These are phyloP conservation scores for Dendrolimus punctatus DNA, from an alignment of 1,140 invertebrate species.

Conservation along the genomic window DNA sequence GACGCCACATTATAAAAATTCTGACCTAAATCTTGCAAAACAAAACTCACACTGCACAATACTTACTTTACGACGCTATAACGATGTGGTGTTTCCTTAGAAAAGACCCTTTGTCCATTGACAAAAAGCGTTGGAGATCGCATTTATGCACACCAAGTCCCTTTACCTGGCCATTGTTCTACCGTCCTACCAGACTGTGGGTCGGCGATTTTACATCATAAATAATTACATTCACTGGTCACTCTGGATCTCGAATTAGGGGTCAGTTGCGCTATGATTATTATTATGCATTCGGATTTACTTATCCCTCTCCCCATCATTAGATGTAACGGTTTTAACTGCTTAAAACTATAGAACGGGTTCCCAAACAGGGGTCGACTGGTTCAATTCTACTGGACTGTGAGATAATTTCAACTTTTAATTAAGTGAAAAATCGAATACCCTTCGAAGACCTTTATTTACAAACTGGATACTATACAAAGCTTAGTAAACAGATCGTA, in stretches of 20 bases:
- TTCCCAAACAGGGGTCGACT: slow-evolving; percentile 49
- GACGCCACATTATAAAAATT: slow-evolving; percentile 62
- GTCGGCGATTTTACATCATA: slow-evolving; percentile 57
- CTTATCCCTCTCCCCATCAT: slow-evolving; percentile 66
- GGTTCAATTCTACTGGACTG: slow-evolving; percentile 49
- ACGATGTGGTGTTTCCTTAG: slow-evolving; percentile 68
- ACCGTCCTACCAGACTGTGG: slow-evolving; percentile 51
- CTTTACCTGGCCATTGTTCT: slow-evolving; percentile 61
- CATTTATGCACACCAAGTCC: slow-evolving; percentile 58
- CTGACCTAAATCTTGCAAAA: slow-evolving; percentile 66
- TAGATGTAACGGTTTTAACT: slow-evolving; percentile 69
- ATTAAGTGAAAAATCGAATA: slow-evolving; percentile 35
- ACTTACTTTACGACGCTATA: slow-evolving; percentile 65
- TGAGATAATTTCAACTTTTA: slow-evolving; percentile 57
- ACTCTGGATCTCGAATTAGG: slow-evolving; percentile 43
- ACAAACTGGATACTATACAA: not conserved
- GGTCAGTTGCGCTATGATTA: slow-evolving; percentile 59
- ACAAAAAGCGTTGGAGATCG: slow-evolving; percentile 62
- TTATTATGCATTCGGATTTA: slow-evolving; percentile 54
- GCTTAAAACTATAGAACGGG: slow-evolving; percentile 70
- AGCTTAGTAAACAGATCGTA: not conserved
- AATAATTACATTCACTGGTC: slow-evolving; percentile 62
- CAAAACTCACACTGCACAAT: slow-evolving; percentile 61
- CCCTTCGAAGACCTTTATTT: slow-evolving; percentile 3
- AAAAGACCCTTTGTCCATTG: slow-evolving; percentile 65